Conservation (phyloP, 2,888 invertebrate genomes). For the Dorcus parallelipipedus region DNA sequence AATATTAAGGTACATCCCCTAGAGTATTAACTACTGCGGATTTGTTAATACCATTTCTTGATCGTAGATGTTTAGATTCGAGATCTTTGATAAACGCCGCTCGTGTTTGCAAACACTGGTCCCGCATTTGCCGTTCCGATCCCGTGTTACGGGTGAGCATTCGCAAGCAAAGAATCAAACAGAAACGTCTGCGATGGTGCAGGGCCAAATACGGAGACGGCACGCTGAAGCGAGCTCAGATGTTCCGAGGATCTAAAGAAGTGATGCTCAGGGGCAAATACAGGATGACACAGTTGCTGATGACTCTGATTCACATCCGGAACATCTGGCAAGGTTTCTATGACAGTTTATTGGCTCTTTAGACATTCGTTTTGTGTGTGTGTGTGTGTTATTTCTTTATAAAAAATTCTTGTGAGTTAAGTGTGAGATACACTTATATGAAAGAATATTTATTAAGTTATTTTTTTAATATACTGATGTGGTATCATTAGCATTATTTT, state of each 20-base stretch:
- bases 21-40: not conserved
- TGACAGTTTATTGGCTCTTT: constrained; percentile 1
- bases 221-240: constrained; percentile 1
- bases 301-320: constrained; percentile 6
- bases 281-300: constrained; percentile 6
- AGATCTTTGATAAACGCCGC: constrained; percentile 11
- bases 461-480: not conserved
- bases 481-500: no score
- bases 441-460: not conserved
- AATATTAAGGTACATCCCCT: constrained; percentile 5
- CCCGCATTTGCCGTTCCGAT: constrained; percentile 5
- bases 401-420: not conserved
- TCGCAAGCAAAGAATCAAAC: constrained; percentile 4
- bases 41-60: not conserved
- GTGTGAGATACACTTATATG: not conserved
- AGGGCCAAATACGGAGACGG: constrained; percentile 15
- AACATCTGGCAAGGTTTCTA: constrained; percentile 15
- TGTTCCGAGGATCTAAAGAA: constrained; percentile 7
- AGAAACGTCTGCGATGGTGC: constrained; percentile 13
- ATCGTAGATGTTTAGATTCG: constrained; percentile 10
- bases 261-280: constrained; percentile 6
- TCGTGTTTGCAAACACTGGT: constrained; percentile 10
- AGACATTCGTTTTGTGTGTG: not conserved
- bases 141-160: constrained; percentile 6
- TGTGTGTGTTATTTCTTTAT: not conserved